phyloP scores from a whole-genome alignment of 2,797 vertebrate genomes.

The Aphelocoma californica region DNA sequence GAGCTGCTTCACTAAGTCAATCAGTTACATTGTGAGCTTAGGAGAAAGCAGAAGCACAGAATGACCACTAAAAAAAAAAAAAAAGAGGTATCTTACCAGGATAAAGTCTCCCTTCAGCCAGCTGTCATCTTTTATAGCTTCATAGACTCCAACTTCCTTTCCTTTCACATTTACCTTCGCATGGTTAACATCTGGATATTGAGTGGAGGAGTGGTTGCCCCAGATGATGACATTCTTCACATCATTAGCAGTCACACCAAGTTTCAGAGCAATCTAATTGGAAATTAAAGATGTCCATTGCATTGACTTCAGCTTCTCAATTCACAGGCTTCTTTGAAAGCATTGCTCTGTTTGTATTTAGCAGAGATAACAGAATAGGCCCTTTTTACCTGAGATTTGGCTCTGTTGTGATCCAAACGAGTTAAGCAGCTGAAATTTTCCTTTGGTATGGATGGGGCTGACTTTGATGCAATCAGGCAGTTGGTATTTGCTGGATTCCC shows the following conservation, averaged over 20 bases:
- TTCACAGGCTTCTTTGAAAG: background rate
- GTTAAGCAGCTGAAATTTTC: slow-evolving; percentile 97
- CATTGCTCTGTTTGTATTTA: background rate
- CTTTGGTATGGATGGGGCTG: slow-evolving; percentile 94
- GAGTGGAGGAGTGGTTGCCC: slow-evolving; percentile 97
- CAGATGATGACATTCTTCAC: slow-evolving; percentile 97
- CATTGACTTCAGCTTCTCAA: background rate
- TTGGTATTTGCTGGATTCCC: slow-evolving; percentile 98
- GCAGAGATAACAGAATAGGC: background rate
- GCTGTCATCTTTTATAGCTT: slow-evolving; percentile 89
- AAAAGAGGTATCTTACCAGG: slow-evolving; percentile 74
- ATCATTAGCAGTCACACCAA: slow-evolving; percentile 82
- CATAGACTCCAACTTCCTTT: slow-evolving; percentile 84
- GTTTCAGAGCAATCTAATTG: slow-evolving; percentile 86
- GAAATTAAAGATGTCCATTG: background rate
- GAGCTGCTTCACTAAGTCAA: background rate
- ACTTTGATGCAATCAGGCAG: slow-evolving; percentile 92
- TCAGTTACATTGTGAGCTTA: background rate
- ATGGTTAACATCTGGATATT: slow-evolving; percentile 94
- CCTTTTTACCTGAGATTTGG: slow-evolving; percentile 86
- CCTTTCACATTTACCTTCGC: slow-evolving; percentile 84
- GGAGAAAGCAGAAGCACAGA: background rate
- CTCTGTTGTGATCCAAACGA: slow-evolving; percentile 95
- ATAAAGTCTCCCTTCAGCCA: slow-evolving; percentile 96
- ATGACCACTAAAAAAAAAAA: background rate